phyloP scores from a whole-genome alignment of 1,140 invertebrate species.

The Dendroctonus ponderosae region DNA sequence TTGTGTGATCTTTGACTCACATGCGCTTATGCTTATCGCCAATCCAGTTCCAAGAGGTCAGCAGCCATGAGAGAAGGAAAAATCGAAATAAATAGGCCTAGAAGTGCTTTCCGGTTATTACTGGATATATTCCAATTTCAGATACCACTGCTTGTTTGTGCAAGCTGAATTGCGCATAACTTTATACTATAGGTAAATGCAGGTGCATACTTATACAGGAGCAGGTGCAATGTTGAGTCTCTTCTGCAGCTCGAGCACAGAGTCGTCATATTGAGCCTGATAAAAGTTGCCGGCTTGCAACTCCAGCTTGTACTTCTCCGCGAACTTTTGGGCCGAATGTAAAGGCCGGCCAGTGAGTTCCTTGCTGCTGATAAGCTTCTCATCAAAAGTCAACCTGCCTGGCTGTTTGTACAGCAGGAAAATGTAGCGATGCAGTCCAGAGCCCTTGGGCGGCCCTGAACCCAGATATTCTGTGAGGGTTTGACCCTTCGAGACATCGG shows the following conservation, averaged over 20 bases:
- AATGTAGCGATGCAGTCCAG: conserved; percentile 86
- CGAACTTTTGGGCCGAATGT: conserved; percentile 81
- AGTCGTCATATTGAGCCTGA: conserved; percentile 79
- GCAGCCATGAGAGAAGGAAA: too few species aligned
- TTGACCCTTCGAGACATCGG: conserved; percentile 66
- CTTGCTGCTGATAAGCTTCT: conserved; percentile 56
- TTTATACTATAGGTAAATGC: too few species aligned
- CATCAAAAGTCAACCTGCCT: conserved; percentile 67
- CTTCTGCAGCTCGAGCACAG: conserved; percentile 72
- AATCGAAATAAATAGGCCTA: too few species aligned
- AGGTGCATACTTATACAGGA: too few species aligned
- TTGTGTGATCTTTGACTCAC: too few species aligned
- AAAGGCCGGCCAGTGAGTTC: conserved; percentile 29
- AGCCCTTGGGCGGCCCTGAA: conserved; percentile 78
- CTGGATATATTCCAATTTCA: too few species aligned
- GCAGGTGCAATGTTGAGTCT: conserved; percentile 52
- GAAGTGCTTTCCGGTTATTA: too few species aligned
- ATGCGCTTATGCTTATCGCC: too few species aligned
- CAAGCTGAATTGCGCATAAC: too few species aligned
- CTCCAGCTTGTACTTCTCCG: conserved; percentile 78
- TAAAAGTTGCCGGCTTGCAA: conserved; percentile 89
- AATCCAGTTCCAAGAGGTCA: too few species aligned
- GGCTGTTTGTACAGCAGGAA: conserved; percentile 84
- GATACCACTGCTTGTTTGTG: too few species aligned
- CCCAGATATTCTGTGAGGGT: conserved; percentile 76